These are phyloP conservation scores for Mionectes olivaceus DNA, from an alignment of 2,797 vertebrate genomes.

Conservation along the genomic window DNA sequence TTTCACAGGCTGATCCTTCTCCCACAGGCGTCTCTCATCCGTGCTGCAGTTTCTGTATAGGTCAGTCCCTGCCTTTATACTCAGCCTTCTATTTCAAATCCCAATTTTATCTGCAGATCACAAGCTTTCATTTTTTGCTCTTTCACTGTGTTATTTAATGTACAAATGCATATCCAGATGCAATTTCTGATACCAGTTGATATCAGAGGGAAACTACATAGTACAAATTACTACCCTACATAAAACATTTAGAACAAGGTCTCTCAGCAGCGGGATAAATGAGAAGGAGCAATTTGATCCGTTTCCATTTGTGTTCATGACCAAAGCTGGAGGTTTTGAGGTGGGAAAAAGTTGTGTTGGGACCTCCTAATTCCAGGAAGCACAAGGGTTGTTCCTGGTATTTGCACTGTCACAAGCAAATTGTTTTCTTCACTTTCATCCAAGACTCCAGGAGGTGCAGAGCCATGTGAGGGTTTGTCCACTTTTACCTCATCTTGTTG, in stretches of 20 bases:
- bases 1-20: neutral
- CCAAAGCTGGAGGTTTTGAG: neutral
- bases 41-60: neutral
- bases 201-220: neutral
- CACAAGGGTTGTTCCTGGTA: neutral
- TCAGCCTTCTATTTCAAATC: neutral
- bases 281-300: neutral
- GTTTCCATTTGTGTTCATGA: neutral
- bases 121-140: neutral
- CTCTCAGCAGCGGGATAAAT: neutral
- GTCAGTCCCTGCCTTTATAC: neutral
- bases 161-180: neutral
- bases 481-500: neutral
- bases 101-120: neutral
- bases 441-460: neutral
- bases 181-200: neutral
- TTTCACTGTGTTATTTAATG: neutral
- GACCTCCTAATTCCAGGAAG: neutral
- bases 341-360: neutral
- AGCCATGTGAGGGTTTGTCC: neutral
- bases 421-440: neutral
- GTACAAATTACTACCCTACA: neutral
- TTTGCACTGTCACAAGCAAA: neutral
- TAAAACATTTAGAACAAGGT: neutral
- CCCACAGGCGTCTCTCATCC: neutral